Base-by-base conservation (phyloP, 92 coral and sea anemone species). In the Desmophyllum pertusum region DNA sequence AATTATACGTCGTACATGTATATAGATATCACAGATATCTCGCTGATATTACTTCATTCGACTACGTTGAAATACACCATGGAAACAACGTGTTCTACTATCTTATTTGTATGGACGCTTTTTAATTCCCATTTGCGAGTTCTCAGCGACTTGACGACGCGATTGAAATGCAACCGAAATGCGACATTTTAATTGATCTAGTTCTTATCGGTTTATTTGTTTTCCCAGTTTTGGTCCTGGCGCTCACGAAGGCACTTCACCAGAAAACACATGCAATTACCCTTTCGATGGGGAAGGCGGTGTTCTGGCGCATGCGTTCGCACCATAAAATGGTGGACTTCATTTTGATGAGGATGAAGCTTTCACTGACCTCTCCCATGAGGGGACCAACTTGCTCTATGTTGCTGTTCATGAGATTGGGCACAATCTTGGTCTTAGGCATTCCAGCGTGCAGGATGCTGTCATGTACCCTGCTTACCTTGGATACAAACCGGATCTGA, bases 371-470 rank as follows among this genome's bases (percentile, higher is more conserved):
- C 69, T 45, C 50, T 31, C 77, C 3, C 25, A n/a, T 6, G 46
- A 23, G 19, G 89, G 89, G 14, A 77, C 78, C 35, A 74, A 85
- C 55, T 70, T 84, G 76, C 55, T 75, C 31, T 84, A 80, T 72
- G 69, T 81, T 36, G 88, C 88, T 38, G 76, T 76, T 13, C 88
- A 84, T 66, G 88, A 84, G 73, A 75, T 84, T 29, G 88, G 88
- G 18, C 88, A 84, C 43, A 75, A 75, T 18, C 52, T 84, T 48
- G 88, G 88, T 40, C 19, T 84, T 27, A 81, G 76, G 33, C 89
- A 85, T 42, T 63, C 83, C 6, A 10, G 23, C 25, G 48, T 73
- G 61, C 41, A 13, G 6, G 79, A 69, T 10, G 77, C 89, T 36
- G 73, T 85, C 19, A 85, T 85, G 84, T 85, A 52, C 77, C 89